A percentile compares a stretch with the other conserved stretches of the same genome.
These are phyloP conservation scores for Cottoperca gobio DNA, from an alignment of 2,797 vertebrate species.

Conservation along the genomic window DNA sequence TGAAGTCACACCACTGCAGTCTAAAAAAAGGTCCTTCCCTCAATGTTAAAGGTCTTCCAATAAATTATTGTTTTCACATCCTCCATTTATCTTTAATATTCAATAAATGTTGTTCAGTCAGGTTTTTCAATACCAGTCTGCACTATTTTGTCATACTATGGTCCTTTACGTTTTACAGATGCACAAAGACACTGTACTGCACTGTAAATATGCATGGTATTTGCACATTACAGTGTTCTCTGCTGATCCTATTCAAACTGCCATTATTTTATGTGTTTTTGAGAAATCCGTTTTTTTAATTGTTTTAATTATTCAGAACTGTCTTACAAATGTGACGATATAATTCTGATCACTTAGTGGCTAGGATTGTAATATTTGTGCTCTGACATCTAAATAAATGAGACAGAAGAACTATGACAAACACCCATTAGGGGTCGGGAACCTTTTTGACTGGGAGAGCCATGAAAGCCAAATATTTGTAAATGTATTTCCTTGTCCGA, in stretches of 20 bases:
- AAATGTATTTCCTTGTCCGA: too few species aligned
- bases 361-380: background rate
- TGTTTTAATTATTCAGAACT: constrained; percentile 1
- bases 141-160: constrained; percentile 20
- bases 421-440: too few species aligned
- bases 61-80: background rate
- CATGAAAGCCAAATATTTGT: too few species aligned
- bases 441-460: too few species aligned
- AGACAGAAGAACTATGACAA: background rate
- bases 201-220: constrained; percentile 18
- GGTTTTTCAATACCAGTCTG: constrained; percentile 12
- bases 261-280: background rate
- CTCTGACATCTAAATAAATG: background rate
- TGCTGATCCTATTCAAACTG: constrained; percentile 13
- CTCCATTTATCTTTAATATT: constrained; percentile 21
- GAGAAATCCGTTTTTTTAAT: too few species aligned
- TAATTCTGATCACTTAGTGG: background rate
- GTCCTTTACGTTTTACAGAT: constrained; percentile 12
- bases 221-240: constrained; percentile 14
- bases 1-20: background rate
- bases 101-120: constrained; percentile 15
- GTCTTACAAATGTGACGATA: background rate
- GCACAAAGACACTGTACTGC: constrained; percentile 34
- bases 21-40: constrained; percentile 38
- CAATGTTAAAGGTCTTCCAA: constrained; percentile 24